phyloP scores from a whole-genome alignment of 2,797 vertebrate genomes.

The Mormyrus proboscirostris region DNA sequence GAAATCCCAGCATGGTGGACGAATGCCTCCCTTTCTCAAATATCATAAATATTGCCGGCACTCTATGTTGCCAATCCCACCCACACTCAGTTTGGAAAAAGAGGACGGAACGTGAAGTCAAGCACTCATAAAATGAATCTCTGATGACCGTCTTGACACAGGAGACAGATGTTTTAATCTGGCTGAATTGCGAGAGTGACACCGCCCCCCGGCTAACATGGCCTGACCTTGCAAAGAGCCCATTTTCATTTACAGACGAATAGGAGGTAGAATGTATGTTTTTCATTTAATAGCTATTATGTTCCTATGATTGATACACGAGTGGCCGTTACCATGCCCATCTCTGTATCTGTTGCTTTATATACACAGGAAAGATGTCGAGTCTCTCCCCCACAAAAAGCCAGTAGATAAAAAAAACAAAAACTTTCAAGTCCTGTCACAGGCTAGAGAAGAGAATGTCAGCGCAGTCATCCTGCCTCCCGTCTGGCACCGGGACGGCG shows the following conservation, averaged over 20 bases:
- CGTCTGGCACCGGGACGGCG: constrained; percentile 37
- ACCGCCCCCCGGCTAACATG: background rate
- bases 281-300: background rate
- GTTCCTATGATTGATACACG: background rate
- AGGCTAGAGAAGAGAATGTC: constrained; percentile 15
- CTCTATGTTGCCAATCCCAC: background rate
- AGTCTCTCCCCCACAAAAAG: background rate
- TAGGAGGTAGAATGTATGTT: background rate
- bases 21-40: background rate
- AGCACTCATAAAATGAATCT: background rate
- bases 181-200: background rate
- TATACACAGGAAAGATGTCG: background rate
- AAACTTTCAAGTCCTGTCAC: constrained; percentile 2
- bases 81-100: background rate
- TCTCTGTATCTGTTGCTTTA: background rate
- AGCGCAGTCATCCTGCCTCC: background rate
- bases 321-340: background rate
- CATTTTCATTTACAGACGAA: background rate
- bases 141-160: background rate
- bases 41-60: background rate
- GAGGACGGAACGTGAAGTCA: background rate
- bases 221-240: background rate
- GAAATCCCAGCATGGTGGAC: background rate
- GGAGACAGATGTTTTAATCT: constrained; percentile 10
- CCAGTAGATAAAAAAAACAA: background rate